phyloP scores from a whole-genome alignment of 2,888 invertebrate genomes.

The Neoscelio sp. region DNA sequence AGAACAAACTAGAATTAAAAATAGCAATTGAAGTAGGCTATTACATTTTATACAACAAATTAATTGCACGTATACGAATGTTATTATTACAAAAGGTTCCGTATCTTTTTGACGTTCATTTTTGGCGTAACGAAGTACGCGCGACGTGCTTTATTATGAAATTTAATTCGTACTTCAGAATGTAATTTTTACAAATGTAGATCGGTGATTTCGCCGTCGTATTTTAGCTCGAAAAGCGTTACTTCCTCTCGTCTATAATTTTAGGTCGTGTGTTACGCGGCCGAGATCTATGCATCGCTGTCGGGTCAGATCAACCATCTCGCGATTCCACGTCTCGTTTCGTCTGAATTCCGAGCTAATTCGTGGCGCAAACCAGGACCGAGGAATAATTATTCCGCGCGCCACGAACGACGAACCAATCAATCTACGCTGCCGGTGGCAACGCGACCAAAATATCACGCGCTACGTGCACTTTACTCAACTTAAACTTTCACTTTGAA shows the following conservation, averaged over 20 bases:
- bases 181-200: too few species aligned
- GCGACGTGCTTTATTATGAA: too few species aligned
- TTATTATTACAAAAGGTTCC: background rate
- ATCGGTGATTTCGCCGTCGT: too few species aligned
- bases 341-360: conserved; percentile 76
- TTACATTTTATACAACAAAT: conserved; percentile 36
- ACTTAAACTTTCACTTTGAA: conserved; percentile 53
- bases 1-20: conserved; percentile 53
- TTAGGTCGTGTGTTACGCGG: conserved; percentile 60
- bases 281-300: conserved; percentile 67
- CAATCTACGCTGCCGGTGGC: conserved; percentile 71
- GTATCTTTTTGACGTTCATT: background rate
- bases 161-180: too few species aligned
- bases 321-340: conserved; percentile 67
- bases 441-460: conserved; percentile 60
- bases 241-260: conserved; percentile 72
- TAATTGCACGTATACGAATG: conserved; percentile 8
- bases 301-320: conserved; percentile 52
- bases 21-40: conserved; percentile 12
- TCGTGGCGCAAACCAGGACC: conserved; percentile 72
- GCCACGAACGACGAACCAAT: conserved; percentile 73
- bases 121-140: too few species aligned
- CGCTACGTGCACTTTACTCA: conserved; percentile 42
- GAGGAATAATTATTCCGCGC: conserved; percentile 76
- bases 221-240: conserved; percentile 56